Conservation (phyloP, 2,113 vertebrate genomes). For the Chauna torquata region DNA sequence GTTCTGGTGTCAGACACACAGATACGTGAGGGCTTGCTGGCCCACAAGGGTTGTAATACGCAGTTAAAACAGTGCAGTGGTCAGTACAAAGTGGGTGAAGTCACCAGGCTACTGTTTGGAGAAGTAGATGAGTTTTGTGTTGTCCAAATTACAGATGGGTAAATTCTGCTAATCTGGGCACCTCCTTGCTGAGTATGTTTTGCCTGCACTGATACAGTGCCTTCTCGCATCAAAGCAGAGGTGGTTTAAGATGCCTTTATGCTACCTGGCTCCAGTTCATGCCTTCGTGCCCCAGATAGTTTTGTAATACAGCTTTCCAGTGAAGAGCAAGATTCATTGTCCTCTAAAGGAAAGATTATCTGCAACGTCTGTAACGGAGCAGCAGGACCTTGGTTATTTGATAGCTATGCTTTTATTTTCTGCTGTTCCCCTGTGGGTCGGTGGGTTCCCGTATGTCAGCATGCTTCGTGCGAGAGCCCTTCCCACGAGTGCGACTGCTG, state of each 20-base stretch:
- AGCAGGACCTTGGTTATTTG: not conserved
- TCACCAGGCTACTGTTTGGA: not conserved
- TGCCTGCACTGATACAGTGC: accelerated
- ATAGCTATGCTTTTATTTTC: not conserved
- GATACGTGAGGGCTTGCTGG: not conserved
- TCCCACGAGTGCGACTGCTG: not conserved
- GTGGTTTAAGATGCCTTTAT: not conserved
- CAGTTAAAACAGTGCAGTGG: not conserved
- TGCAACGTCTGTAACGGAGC: not conserved
- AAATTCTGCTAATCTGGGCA: not conserved
- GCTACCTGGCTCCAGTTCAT: not conserved
- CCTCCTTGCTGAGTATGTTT: not conserved
- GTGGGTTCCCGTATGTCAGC: not conserved
- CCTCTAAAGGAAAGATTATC: not conserved
- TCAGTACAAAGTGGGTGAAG: not conserved
- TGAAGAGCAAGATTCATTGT: not conserved
- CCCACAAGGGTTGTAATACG: not conserved
- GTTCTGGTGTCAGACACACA: not conserved
- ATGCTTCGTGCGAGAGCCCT: not conserved
- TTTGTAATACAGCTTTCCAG: not conserved
- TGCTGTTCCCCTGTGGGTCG: not conserved
- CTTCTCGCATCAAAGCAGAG: not conserved
- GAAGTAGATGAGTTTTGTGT: not conserved
- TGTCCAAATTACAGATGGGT: not conserved
- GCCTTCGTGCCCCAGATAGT: not conserved